These are phyloP conservation scores for Crocallis elinguaria DNA, from an alignment of 2,888 invertebrate genomes.

Conservation along the genomic window DNA sequence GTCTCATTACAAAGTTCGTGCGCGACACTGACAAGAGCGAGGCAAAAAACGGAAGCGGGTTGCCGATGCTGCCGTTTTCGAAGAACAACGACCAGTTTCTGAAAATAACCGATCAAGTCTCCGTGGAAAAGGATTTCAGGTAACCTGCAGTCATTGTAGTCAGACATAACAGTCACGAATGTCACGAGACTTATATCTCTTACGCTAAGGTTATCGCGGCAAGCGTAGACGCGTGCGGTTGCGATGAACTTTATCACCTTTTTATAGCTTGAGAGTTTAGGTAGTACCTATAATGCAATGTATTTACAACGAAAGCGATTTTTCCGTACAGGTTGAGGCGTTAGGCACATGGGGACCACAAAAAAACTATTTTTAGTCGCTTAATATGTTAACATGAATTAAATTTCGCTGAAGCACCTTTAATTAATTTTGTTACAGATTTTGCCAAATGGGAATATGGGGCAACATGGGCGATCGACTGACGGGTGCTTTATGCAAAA, in stretches of 20 bases:
- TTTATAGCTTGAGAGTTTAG: too few species aligned
- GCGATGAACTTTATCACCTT: too few species aligned
- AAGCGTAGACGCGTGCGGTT: too few species aligned
- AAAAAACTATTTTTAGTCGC: too few species aligned
- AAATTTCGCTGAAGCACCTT: not conserved
- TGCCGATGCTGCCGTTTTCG: conserved; percentile 54
- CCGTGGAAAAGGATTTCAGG: conserved; percentile 72
- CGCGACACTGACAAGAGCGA: conserved; percentile 55
- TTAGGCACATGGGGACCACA: too few species aligned
- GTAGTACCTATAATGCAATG: too few species aligned
- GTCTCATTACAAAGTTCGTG: conserved; percentile 88
- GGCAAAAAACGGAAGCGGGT: conserved; percentile 40
- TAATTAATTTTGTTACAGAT: conserved; percentile 62
- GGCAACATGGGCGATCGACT: conserved; percentile 85
- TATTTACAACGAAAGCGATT: too few species aligned
- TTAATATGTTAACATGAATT: too few species aligned
- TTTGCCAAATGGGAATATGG: conserved; percentile 89
- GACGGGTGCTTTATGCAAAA: conserved; percentile 81
- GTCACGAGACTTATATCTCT: too few species aligned
- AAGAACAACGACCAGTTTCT: conserved; percentile 63
- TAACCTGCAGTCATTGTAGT: conserved; percentile 27
- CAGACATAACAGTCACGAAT: not conserved
- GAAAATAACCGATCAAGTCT: conserved; percentile 60
- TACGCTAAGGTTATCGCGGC: too few species aligned
- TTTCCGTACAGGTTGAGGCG: too few species aligned